These are phyloP conservation scores for Petrocephalus sullivani DNA, from an alignment of 2,797 vertebrate genomes.

Conservation along the genomic window DNA sequence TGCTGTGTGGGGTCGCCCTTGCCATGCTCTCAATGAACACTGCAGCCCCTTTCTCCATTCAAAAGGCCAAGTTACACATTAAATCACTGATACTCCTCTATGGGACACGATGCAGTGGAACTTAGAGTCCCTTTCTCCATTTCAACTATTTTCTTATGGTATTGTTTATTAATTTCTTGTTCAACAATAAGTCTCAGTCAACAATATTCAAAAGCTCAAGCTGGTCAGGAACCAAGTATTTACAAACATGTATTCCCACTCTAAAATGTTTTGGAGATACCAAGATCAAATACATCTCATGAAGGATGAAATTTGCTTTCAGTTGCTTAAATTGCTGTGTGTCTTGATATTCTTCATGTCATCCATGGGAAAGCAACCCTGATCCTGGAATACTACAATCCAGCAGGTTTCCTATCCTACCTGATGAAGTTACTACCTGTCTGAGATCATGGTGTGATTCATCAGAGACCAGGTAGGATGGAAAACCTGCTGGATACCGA, in stretches of 20 bases:
- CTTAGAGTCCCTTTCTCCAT: neutral
- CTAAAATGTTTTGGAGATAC: neutral
- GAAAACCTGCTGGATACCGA: neutral
- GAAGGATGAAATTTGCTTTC: neutral
- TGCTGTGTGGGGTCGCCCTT: constrained; percentile 17
- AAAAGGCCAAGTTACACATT: constrained; percentile 26
- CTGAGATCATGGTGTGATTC: neutral
- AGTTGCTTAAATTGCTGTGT: neutral
- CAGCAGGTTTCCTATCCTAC: neutral
- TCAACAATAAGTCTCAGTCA: neutral
- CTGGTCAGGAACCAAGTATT: neutral
- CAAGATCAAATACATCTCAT: neutral
- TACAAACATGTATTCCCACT: neutral
- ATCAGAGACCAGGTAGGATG: neutral
- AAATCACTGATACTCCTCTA: neutral
- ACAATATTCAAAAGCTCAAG: neutral
- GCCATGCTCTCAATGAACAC: neutral
- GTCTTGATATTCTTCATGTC: neutral
- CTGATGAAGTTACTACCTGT: neutral
- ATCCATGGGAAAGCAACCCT: too few relatives aligned
- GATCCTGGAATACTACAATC: neutral
- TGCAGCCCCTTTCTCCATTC: constrained; percentile 11
- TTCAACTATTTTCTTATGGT: neutral
- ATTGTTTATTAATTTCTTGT: neutral
- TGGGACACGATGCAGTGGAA: neutral